Evolutionary conservation across 2,888 invertebrate species (phyloP).

Genomic region (Prosapia bicincta): DNA sequence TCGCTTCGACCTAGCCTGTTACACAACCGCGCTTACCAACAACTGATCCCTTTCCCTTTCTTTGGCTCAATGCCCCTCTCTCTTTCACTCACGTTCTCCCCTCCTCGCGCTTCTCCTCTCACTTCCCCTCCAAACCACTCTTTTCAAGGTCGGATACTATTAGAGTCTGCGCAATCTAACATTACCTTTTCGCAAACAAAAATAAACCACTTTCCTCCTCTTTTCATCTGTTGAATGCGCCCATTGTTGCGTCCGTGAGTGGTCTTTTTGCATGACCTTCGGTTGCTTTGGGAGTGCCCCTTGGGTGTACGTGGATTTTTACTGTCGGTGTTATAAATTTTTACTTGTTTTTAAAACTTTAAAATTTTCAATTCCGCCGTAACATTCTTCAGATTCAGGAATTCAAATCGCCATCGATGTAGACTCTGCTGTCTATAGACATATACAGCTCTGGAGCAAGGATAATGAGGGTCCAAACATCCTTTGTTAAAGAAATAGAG

Average conservation of each 20-base stretch:
- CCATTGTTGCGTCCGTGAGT: constrained; percentile 7
- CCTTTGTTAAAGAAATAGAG: too few relatives aligned
- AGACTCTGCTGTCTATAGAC: too few relatives aligned
- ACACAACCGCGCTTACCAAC: constrained; percentile 18
- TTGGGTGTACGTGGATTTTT: not conserved
- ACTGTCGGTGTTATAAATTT: too few relatives aligned
- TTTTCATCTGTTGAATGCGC: constrained; percentile 12
- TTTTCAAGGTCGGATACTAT: constrained; percentile 25
- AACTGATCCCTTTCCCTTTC: constrained; percentile 25
- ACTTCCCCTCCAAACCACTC: constrained; percentile 26
- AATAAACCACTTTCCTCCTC: constrained; percentile 28
- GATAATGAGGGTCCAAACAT: too few relatives aligned
- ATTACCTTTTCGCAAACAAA: constrained; percentile 28
- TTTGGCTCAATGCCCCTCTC: constrained; percentile 20
- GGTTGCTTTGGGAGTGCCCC: not conserved
- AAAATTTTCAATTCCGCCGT: too few relatives aligned
- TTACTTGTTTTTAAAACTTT: too few relatives aligned
- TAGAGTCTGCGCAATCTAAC: constrained; percentile 28
- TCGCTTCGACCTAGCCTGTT: constrained; percentile 12
- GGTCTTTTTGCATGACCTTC: constrained; percentile 11
- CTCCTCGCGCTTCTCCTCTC: constrained; percentile 9
- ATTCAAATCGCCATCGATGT: too few relatives aligned
- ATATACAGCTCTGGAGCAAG: too few relatives aligned
- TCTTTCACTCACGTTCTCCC: constrained; percentile 28
- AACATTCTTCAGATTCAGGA: too few relatives aligned